These are phyloP conservation scores for Plodia interpunctella DNA, from an alignment of 1,140 invertebrate genomes.

Conservation along the genomic window DNA sequence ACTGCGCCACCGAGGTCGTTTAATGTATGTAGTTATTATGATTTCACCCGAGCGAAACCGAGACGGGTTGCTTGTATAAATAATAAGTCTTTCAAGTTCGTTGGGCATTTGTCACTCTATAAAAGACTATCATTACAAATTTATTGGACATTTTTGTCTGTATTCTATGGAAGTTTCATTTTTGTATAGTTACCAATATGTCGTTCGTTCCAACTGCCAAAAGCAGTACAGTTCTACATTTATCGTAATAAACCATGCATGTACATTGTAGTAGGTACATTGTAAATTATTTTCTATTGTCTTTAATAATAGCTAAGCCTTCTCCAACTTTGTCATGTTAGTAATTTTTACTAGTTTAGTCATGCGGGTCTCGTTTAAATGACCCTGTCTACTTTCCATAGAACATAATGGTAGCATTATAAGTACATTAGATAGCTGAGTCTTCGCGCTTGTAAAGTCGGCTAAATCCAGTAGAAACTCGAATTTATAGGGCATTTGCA, in stretches of 20 bases:
- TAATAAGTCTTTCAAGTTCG: too few relatives aligned
- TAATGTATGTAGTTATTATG: too few relatives aligned
- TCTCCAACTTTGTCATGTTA: not conserved
- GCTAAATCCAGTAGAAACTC: conserved; percentile 27
- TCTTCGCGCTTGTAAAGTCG: conserved; percentile 31
- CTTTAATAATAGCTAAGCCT: not conserved
- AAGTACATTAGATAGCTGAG: conserved; percentile 57
- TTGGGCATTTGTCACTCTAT: too few relatives aligned
- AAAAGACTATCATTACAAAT: too few relatives aligned
- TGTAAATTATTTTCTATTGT: not conserved
- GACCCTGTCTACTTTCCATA: conserved; percentile 47
- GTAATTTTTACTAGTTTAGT: conserved; percentile 20
- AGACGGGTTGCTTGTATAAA: too few relatives aligned
- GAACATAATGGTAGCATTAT: conserved; percentile 53
- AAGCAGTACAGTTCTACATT: not conserved
- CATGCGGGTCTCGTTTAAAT: conserved; percentile 41
- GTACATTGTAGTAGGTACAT: not conserved
- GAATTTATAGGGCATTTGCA: conserved; percentile 26
- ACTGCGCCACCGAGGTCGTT: too few relatives aligned
- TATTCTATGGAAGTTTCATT: not conserved
- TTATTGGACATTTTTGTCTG: too few relatives aligned
- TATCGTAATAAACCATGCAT: not conserved
- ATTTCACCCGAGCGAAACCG: too few relatives aligned
- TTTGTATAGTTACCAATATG: not conserved
- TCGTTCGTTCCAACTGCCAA: not conserved